phyloP scores from a whole-genome alignment of 2,113 vertebrate genomes.

The Empidonax alnorum region DNA sequence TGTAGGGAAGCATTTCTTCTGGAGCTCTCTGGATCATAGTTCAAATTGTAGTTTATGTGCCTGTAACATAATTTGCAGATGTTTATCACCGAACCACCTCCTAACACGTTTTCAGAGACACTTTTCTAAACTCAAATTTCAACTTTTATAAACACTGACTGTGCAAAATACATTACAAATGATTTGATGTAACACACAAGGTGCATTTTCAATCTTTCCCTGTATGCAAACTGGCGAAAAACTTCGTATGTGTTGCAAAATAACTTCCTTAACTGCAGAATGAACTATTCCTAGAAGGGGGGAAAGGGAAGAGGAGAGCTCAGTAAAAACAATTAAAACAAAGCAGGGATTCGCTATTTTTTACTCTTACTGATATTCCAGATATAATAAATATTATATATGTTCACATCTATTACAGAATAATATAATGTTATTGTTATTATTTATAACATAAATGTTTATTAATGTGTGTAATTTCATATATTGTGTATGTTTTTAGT shows the following conservation, averaged over 20 bases:
- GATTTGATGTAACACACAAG: not conserved
- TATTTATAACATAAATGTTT: not conserved
- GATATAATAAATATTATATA: not conserved
- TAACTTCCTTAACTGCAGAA: not conserved
- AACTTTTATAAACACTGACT: not conserved
- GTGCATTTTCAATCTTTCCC: not conserved
- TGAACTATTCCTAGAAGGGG: not conserved
- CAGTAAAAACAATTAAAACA: not conserved
- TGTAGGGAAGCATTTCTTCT: not conserved
- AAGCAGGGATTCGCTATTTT: not conserved
- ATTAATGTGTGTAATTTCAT: not conserved
- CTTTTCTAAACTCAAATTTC: not conserved
- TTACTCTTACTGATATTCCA: not conserved
- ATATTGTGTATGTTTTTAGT: not conserved
- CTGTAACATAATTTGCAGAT: not conserved
- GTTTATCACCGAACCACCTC: not conserved
- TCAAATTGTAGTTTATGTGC: not conserved
- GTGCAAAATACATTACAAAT: not conserved
- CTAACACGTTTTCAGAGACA: not conserved
- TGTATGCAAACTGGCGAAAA: not conserved
- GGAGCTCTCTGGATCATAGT: not conserved
- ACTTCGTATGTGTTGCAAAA: rapidly evolving
- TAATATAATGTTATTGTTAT: not conserved
- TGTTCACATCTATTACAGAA: not conserved
- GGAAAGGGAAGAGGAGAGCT: not conserved